Conservation (phyloP, 2,888 invertebrate genomes). For the Stomorhina lunata region DNA sequence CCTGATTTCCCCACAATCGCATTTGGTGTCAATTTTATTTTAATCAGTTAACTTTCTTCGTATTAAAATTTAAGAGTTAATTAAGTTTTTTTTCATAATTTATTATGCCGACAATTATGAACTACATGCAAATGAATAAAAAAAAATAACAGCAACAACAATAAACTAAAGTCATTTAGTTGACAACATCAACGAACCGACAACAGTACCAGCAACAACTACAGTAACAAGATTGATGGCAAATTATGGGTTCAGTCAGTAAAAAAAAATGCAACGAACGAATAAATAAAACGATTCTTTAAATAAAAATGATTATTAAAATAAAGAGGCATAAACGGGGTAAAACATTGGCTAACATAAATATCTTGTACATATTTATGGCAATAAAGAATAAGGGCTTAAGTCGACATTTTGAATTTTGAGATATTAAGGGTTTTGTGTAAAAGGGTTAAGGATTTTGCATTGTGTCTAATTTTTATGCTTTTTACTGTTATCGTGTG, state of each 20-base stretch:
- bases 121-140: background rate
- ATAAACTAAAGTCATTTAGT: background rate
- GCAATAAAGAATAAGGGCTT: too few species aligned
- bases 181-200: too few species aligned
- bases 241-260: too few species aligned
- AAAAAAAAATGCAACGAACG: too few species aligned
- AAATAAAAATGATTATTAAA: background rate
- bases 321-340: background rate
- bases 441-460: too few species aligned
- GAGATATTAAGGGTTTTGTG: too few species aligned
- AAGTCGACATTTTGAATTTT: too few species aligned
- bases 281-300: background rate
- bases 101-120: constrained; percentile 29
- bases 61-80: constrained; percentile 32
- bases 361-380: too few species aligned
- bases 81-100: background rate
- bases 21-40: constrained; percentile 31
- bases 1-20: too few species aligned
- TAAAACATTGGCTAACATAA: too few species aligned
- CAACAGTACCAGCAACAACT: background rate
- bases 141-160: background rate
- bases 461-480: too few species aligned
- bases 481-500: too few species aligned
- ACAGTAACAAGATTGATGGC: background rate
- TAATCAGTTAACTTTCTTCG: constrained; percentile 30